Conservation (phyloP, 2,888 invertebrate genomes). For the Tinea pellionella region DNA sequence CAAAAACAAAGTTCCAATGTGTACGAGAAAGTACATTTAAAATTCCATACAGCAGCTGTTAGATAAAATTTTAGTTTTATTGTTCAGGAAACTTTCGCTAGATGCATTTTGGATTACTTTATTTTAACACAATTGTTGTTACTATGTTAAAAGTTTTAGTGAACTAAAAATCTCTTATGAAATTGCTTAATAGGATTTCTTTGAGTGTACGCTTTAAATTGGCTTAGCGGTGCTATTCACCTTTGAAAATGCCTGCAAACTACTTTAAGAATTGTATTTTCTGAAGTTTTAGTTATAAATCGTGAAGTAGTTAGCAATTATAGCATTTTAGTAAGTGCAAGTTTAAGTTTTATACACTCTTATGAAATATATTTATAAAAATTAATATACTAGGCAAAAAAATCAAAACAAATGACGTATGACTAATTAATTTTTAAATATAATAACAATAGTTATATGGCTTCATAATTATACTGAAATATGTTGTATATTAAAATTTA, state of each 20-base stretch:
- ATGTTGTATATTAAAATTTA: no score
- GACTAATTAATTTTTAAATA: no score
- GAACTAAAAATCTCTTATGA: neutral
- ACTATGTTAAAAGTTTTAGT: neutral
- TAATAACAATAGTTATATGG: no score
- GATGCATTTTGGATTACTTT: constrained; percentile 12
- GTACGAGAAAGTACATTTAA: constrained; percentile 24
- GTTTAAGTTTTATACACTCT: neutral
- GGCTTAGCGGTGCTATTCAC: neutral
- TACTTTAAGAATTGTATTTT: neutral
- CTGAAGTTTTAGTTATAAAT: no score
- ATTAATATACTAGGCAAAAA: no score
- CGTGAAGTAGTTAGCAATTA: neutral
- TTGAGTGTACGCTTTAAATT: neutral
- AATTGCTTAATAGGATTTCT: neutral
- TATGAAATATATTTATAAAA: no score
- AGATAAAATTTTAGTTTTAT: constrained; percentile 38
- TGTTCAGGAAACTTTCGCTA: constrained; percentile 15
- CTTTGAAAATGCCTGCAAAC: neutral
- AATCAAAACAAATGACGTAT: no score
- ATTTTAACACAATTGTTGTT: neutral
- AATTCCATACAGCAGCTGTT: constrained; percentile 37
- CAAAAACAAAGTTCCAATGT: constrained; percentile 5
- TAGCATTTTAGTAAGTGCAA: neutral
- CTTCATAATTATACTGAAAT: no score